Base-by-base conservation (phyloP, 2,113 vertebrate genomes). In the Pongo pygmaeus region DNA sequence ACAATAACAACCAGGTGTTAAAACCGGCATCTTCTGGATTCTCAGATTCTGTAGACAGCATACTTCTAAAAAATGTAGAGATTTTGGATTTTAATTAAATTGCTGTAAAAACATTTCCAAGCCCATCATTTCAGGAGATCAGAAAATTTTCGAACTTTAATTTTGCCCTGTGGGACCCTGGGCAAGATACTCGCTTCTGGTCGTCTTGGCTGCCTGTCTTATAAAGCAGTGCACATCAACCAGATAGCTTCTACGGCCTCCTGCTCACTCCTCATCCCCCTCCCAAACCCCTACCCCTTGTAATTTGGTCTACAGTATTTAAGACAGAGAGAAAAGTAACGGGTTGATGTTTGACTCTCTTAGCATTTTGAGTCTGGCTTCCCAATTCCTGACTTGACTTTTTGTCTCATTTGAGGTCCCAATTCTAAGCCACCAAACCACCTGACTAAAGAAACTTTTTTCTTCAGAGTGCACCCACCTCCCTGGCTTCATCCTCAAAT, bases 271-370 rank as follows among this genome's bases (percentile, higher is more conserved):
- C 27, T 2, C 46, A 2, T 67, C n/a, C 22, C 74, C 5, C 4
- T 64, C 61, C 61, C 27, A 6, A 64, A 13, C 2, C n/a, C 30
- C 32, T 14, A 0, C 0, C 27, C 23, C 0, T 0, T 18, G 25
- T 2, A n/a, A 7, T 84, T 93, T 94, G 57, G 17, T 89, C 83
- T 84, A 1, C 69, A n/a, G 1, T 64, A 89, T 61, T 75, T 70
- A 84, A 77, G 67, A 89, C 32, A 18, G 13, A 38, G 70, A 40
- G 69, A 43, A 59, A 94, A 59, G 18, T 30, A 22, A 35, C 40
- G 14, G 77, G 46, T 80, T 93, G n/a, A 59, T 35, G 3, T n/a
- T 50, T 46, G 81, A 94, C 11, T 59, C 30, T 27, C 18, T 78
- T 6, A 1, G 9, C n/a, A 2, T 38, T 92, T 32, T 25, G 50